These are phyloP conservation scores for Campoletis sonorensis DNA, from an alignment of 1,140 invertebrate species.

Conservation along the genomic window DNA sequence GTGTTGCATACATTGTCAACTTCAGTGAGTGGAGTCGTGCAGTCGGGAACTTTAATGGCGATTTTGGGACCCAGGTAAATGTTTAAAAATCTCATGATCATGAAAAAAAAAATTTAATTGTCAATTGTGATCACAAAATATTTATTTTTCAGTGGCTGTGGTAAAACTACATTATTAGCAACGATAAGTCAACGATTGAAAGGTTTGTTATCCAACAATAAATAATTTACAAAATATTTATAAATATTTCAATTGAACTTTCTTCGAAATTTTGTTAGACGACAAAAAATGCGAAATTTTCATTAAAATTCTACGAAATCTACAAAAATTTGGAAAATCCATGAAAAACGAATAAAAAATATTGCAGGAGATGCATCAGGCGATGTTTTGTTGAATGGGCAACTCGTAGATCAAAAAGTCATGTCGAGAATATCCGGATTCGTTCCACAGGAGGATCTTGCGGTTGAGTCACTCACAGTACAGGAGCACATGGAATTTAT, in stretches of 20 bases:
- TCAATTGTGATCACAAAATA: neutral
- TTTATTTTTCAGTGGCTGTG: conserved; percentile 79
- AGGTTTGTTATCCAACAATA: conserved; percentile 62
- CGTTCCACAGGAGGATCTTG: conserved; percentile 84
- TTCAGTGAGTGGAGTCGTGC: conserved; percentile 47
- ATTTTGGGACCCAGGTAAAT: conserved; percentile 64
- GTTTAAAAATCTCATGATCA: neutral
- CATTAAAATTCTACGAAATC: neutral
- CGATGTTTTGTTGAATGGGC: conserved; percentile 83
- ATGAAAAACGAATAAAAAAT: neutral
- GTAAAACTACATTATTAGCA: conserved; percentile 84
- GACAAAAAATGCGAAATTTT: neutral
- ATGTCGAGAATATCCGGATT: conserved; percentile 85
- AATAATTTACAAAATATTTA: neutral
- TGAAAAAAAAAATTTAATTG: neutral
- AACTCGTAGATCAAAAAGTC: conserved; percentile 78
- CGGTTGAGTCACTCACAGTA: conserved; percentile 82
- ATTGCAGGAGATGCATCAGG: conserved; percentile 77
- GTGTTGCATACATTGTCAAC: neutral
- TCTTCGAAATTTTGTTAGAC: neutral
- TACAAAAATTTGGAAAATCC: neutral
- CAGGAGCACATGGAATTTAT: conserved; percentile 86
- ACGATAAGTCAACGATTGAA: conserved; percentile 82
- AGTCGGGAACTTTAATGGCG: conserved; percentile 52
- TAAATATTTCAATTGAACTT: neutral